Percentiles rank a stretch among this genome's conserved stretches.
These are phyloP conservation scores for Anas flavirostris DNA, from an alignment of 2,797 vertebrate genomes.

Conservation along the genomic window DNA sequence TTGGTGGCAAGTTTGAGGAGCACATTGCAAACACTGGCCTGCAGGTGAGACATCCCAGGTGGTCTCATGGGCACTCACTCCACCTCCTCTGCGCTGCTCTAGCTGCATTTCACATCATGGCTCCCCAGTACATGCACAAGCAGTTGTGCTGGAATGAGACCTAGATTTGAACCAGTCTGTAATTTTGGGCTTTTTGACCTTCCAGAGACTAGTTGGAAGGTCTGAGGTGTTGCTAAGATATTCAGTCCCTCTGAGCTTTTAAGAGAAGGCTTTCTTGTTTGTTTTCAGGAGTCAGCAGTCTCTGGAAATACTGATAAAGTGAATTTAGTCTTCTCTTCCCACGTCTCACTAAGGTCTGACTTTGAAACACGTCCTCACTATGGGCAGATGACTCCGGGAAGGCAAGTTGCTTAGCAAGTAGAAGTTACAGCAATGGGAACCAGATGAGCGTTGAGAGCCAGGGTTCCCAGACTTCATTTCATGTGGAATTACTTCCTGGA, in stretches of 20 bases:
- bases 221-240: neutral
- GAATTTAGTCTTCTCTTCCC: neutral
- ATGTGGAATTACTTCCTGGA: neutral
- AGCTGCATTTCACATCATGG: rapidly evolving
- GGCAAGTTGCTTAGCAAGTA: neutral
- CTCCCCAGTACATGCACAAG: neutral
- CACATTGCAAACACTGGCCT: neutral
- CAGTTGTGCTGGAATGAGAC: neutral
- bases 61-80: neutral
- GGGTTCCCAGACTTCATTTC: neutral
- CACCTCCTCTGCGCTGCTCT: neutral
- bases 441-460: neutral
- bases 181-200: neutral
- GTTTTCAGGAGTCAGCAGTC: neutral
- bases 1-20: neutral
- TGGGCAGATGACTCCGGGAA: neutral
- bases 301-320: neutral
- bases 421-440: neutral
- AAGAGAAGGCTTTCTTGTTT: neutral
- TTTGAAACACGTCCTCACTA: neutral
- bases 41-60: rapidly evolving
- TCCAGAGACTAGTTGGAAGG: neutral
- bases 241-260: neutral
- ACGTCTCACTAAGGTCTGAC: neutral
- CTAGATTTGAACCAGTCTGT: neutral